Evolutionary conservation across 1,140 invertebrate genomes (phyloP).

Genomic region (Habropoda laboriosa): DNA sequence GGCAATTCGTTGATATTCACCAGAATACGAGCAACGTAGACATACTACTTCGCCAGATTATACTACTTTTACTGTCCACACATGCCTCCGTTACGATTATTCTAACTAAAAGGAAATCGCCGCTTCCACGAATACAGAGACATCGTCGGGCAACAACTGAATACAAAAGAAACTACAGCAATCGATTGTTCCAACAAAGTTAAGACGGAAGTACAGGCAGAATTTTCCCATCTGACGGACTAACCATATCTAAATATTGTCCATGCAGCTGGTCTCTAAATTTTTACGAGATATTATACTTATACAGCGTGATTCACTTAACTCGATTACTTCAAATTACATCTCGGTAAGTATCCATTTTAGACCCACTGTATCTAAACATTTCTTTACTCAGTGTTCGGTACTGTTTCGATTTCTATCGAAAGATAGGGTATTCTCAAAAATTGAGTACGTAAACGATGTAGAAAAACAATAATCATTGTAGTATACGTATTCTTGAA

Average conservation of each 20-base stretch:
- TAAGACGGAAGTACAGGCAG: background rate
- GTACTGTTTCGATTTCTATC: no score
- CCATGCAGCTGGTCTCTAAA: no score
- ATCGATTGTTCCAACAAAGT: background rate
- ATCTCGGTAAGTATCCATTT: background rate
- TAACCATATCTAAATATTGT: background rate
- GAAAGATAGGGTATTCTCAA: no score
- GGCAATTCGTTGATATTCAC: slow-evolving; percentile 50
- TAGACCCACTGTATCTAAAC: no score
- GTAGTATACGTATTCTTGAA: no score
- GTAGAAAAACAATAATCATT: no score
- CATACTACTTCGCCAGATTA: background rate
- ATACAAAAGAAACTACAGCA: background rate
- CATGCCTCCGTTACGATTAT: background rate
- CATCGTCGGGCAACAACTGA: background rate
- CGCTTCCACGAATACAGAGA: background rate
- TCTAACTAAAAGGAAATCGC: background rate
- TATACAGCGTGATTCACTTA: no score
- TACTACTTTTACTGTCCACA: background rate
- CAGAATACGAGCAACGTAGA: background rate
- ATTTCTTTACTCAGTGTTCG: no score
- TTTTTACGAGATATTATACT: no score
- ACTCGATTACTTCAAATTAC: no score
- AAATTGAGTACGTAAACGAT: no score
- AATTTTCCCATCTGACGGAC: background rate